Evolutionary conservation across 2,888 invertebrate species (phyloP).

Genomic region (Callinectes sapidus): DNA sequence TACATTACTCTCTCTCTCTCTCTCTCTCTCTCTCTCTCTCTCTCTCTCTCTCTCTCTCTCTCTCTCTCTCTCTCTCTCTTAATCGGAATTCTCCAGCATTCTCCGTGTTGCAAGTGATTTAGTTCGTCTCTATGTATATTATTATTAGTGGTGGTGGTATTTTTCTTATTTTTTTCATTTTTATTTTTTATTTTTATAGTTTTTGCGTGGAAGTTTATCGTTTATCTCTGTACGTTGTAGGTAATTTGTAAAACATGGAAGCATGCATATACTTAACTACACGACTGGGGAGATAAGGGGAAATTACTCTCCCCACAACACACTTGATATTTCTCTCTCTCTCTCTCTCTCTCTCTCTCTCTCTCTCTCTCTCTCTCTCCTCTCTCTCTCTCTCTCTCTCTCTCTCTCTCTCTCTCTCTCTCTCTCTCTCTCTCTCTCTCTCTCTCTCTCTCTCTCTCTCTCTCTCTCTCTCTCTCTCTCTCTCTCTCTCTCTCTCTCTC

Average conservation of each 20-base stretch:
- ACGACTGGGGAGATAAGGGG: not conserved
- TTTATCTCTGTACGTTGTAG: conserved; percentile 9
- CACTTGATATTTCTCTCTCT: conserved; percentile 12
- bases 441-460: not conserved
- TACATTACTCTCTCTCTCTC: not conserved
- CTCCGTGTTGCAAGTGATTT: conserved; percentile 1
- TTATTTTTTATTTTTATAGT: not conserved
- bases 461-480: not conserved
- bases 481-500: not conserved
- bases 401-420: not conserved
- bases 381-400: not conserved
- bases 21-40: conserved; percentile 37
- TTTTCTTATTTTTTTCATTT: not conserved
- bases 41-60: conserved; percentile 41
- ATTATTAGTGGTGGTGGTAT: not conserved
- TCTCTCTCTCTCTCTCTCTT: conserved; percentile 8
- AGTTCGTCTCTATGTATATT: not conserved
- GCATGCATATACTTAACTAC: conserved; percentile 5
- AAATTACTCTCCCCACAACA: conserved; percentile 12
- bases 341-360: not conserved
- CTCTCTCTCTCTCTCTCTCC: not conserved
- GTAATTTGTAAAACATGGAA: conserved; percentile 13
- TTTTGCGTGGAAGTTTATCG: not conserved
- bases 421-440: not conserved
- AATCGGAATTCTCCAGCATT: not conserved